These are phyloP conservation scores for Anguilla marmorata DNA, from an alignment of 2,797 vertebrate genomes.

Conservation along the genomic window DNA sequence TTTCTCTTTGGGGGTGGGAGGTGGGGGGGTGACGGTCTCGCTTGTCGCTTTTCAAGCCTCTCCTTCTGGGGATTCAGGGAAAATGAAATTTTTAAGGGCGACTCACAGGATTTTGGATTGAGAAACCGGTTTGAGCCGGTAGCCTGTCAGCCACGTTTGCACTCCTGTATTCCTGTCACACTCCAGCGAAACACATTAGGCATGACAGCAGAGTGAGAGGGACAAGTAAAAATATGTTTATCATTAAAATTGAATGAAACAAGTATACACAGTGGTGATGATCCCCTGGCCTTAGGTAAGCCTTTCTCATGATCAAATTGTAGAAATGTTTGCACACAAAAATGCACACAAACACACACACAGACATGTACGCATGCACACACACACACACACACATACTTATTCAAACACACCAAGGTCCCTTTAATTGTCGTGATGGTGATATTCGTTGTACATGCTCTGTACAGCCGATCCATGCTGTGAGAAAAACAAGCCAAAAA, in stretches of 20 bases:
- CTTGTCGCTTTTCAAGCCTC: conserved; percentile 7
- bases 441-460: neutral
- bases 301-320: neutral
- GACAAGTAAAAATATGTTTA: neutral
- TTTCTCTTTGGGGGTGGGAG: neutral
- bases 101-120: neutral
- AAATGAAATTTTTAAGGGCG: neutral
- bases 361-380: neutral
- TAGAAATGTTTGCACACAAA: neutral
- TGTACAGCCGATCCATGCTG: neutral
- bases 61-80: conserved; percentile 1
- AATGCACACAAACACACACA: conserved; percentile 26
- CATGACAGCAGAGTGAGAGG: conserved; percentile 3
- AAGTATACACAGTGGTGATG: neutral
- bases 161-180: neutral
- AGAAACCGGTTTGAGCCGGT: neutral
- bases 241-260: neutral
- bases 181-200: neutral
- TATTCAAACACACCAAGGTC: conserved; percentile 9
- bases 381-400: conserved; percentile 23
- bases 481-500: neutral
- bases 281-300: neutral
- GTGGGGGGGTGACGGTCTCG: neutral
- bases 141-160: neutral
- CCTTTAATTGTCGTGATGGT: conserved; percentile 18